Evolutionary conservation across 2,797 vertebrate genomes (phyloP).

Genomic region (Oophaga sylvatica): DNA sequence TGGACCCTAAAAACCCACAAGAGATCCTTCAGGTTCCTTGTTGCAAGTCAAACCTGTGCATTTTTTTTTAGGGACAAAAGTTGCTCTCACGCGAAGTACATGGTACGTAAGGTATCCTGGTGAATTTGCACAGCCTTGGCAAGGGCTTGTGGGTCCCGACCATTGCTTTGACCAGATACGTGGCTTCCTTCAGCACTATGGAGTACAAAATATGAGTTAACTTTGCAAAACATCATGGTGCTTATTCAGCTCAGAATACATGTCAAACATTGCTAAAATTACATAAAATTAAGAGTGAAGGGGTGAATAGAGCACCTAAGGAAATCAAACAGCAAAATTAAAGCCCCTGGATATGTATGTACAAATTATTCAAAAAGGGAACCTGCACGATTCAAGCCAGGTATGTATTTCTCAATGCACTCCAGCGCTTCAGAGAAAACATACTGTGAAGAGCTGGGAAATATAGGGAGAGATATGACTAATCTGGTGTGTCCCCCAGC

Average conservation of each 20-base stretch:
- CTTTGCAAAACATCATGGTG: neutral
- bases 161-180: slow-evolving; percentile 97
- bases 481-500: too few species aligned
- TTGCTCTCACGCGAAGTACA: slow-evolving; percentile 90
- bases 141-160: slow-evolving; percentile 91
- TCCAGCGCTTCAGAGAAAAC: too few species aligned
- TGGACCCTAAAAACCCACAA: slow-evolving; percentile 44
- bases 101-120: slow-evolving; percentile 99
- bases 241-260: too few species aligned
- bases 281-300: too few species aligned
- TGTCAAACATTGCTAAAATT: neutral
- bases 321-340: too few species aligned
- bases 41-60: slow-evolving; percentile 59
- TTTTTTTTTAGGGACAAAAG: slow-evolving; percentile 40
- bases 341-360: too few species aligned
- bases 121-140: slow-evolving; percentile 99
- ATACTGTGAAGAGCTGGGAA: too few species aligned
- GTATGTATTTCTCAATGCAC: too few species aligned
- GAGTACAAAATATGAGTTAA: slow-evolving; percentile 39
- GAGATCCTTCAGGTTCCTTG: slow-evolving; percentile 65
- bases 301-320: neutral
- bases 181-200: slow-evolving; percentile 97
- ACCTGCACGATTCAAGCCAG: too few species aligned
- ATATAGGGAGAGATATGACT: too few species aligned
- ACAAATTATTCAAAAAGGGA: too few species aligned